Evolutionary conservation across 2,113 vertebrate species (phyloP).

Genomic region (Sinocyclocheilus grahami): DNA sequence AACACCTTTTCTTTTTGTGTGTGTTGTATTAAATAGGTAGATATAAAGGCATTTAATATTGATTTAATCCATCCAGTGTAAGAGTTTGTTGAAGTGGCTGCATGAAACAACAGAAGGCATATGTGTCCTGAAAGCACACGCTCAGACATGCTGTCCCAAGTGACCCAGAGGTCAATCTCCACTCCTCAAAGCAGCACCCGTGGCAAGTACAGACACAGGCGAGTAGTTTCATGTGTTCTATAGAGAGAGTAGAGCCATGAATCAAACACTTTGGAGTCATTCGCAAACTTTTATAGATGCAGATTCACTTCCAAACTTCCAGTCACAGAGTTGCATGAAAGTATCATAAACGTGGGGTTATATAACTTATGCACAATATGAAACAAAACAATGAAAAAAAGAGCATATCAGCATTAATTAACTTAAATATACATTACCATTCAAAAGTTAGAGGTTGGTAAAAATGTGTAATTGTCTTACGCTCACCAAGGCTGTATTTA

Average conservation of each 20-base stretch:
- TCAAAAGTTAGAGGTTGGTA: not conserved
- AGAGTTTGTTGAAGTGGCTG: not conserved
- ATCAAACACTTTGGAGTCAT: not conserved
- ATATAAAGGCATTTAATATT: not conserved
- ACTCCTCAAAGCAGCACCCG: not conserved
- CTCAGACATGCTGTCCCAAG: slow-evolving; percentile 33
- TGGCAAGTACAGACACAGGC: not conserved
- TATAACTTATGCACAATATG: not conserved
- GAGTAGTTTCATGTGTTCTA: slow-evolving; percentile 5
- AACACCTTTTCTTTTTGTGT: not conserved
- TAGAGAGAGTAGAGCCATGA: not conserved
- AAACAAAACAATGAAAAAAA: not conserved
- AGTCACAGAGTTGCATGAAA: not conserved
- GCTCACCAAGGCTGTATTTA: not conserved
- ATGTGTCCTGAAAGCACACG: slow-evolving; percentile 12
- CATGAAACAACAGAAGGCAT: slow-evolving; percentile 5
- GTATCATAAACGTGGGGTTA: not conserved
- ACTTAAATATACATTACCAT: not conserved
- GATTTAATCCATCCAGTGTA: not conserved
- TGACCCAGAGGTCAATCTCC: slow-evolving; percentile 4
- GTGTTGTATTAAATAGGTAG: not conserved
- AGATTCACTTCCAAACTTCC: not conserved
- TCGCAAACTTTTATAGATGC: not conserved
- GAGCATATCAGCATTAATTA: not conserved
- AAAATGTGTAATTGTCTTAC: not conserved